Percentiles rank a stretch among this genome's conserved stretches.
These are phyloP conservation scores for Pedionomus torquatus DNA, from an alignment of 2,113 vertebrate genomes.

Conservation along the genomic window DNA sequence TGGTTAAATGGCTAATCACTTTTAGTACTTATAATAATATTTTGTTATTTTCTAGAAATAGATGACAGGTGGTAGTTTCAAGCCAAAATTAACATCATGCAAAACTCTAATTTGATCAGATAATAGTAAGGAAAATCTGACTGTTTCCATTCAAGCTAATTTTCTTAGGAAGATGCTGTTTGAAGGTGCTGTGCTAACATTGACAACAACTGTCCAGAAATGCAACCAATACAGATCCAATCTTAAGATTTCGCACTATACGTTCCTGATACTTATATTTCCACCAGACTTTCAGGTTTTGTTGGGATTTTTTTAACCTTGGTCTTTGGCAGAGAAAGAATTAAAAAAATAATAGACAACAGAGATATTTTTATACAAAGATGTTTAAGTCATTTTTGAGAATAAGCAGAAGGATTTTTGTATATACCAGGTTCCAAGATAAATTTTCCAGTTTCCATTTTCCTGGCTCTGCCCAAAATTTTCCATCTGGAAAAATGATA, in stretches of 20 bases:
- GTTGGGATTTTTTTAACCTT: background rate
- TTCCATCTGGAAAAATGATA: conserved; percentile 65
- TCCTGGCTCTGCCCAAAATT: conserved; percentile 26
- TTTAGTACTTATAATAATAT: background rate
- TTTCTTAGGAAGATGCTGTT: background rate
- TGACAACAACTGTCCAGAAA: background rate
- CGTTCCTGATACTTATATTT: background rate
- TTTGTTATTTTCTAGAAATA: background rate
- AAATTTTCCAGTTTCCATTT: conserved; percentile 33
- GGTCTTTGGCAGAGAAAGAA: background rate
- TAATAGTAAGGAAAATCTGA: background rate
- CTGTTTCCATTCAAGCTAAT: background rate
- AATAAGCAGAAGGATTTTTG: background rate
- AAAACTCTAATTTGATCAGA: background rate
- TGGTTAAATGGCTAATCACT: background rate
- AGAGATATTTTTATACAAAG: background rate
- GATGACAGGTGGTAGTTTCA: background rate
- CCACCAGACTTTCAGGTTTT: background rate
- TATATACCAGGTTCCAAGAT: background rate
- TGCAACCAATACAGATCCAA: background rate
- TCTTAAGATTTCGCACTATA: background rate
- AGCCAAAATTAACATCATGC: background rate
- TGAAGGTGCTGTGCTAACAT: background rate
- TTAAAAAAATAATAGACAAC: background rate
- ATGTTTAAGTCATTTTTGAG: background rate